Evolutionary conservation across 2,797 vertebrate species (phyloP).

Genomic region (Lepidocolaptes lacrymiger): DNA sequence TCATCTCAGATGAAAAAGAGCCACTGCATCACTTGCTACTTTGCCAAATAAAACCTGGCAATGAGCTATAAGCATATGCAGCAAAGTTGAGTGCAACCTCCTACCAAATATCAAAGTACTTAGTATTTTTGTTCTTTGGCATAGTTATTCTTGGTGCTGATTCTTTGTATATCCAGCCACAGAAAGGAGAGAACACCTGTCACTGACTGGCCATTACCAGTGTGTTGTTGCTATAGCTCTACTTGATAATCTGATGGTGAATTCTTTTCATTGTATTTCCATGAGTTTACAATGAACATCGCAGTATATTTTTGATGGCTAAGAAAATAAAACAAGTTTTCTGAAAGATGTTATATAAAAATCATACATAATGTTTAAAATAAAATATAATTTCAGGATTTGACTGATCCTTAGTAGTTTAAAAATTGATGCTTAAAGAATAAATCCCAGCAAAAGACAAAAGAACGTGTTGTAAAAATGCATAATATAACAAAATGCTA

Average conservation of each 20-base stretch:
- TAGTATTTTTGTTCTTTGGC: not conserved
- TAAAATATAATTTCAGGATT: not conserved
- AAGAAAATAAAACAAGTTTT: conserved; percentile 25
- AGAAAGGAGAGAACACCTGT: not conserved
- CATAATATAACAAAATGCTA: not conserved
- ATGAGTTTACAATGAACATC: conserved; percentile 14
- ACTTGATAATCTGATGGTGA: not conserved
- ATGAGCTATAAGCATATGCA: not conserved
- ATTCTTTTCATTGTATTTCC: not conserved
- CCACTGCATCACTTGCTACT: not conserved
- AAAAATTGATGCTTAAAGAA: not conserved
- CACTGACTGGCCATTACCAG: not conserved
- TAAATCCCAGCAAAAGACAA: not conserved
- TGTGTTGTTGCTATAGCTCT: not conserved
- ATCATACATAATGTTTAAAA: not conserved
- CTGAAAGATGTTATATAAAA: not conserved
- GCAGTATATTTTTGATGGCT: conserved; percentile 37
- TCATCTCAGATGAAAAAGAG: not conserved
- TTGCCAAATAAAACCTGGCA: not conserved
- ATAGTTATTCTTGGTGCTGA: not conserved
- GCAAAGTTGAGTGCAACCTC: not conserved
- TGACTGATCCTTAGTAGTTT: not conserved
- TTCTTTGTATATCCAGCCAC: not conserved
- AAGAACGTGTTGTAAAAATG: not conserved
- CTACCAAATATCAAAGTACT: not conserved